Evolutionary conservation across 2,113 vertebrate genomes (phyloP), one percentile per base, ranked within the genome.

Genomic region (Microcebus ravelobensis): DNA sequence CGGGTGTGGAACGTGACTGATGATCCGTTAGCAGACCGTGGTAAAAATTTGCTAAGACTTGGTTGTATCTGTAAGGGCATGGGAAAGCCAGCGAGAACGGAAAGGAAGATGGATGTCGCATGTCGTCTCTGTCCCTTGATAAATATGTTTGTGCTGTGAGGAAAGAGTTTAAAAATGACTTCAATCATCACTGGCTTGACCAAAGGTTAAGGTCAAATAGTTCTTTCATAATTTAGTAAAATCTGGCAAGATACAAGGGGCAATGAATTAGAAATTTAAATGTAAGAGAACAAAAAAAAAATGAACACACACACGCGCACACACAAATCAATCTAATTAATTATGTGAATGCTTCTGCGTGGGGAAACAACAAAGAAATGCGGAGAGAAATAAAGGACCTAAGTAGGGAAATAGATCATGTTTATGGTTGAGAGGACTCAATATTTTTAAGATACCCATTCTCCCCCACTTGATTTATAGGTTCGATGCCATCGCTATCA

Each of bases 1-100:
- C 14, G 5, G 14, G 8, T 2, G n/a, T 17, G 57, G 27, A 25
- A 11, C 3, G 6, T 1, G 18, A 31, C 50, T 39, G 6, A 8
- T 31, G 29, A n/a, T 6, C 9, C 27, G 0, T 10, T n/a, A 29
- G 36, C 27, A 9, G 14, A 0, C 11, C 5, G 6, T 8, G 8
- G 25, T 27, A 9, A 34, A 79, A 15, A 42, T 3, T 2, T 45
- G 6, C n/a, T 65, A 73, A 59, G 18, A 36, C 5, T 6, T 0
- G 25, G 45, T 12, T 4, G 12, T 48, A 10, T 42, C 23, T 34
- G 20, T 34, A 25, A 34, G 6, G 10, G 2, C 27, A 29, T 0
- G 21, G 5, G 36, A 21, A 67, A 59, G 6, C 2, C 17, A 50
- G 34, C 2, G 8, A 36, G 7, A 14, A 23, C 2, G 1, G 8